Conservation (phyloP, 2,888 invertebrate genomes). For the Alentia gelatinosa region DNA sequence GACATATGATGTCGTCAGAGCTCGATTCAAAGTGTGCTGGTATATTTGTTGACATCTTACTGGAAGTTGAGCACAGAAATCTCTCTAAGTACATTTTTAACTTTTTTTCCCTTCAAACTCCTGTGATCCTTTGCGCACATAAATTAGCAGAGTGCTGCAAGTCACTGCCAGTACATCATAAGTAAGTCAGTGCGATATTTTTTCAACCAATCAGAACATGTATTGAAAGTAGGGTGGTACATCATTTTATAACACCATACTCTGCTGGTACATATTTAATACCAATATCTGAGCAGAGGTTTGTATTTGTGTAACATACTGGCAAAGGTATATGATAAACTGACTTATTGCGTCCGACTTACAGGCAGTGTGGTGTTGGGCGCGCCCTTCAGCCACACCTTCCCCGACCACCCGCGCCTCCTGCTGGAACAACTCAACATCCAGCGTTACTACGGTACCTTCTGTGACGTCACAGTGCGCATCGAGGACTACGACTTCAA, state of each 20-base stretch:
- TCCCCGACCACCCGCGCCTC: conserved; percentile 55
- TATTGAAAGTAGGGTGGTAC: not conserved
- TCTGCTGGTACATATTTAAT: not conserved
- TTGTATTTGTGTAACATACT: too few relatives aligned
- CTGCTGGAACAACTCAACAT: conserved; percentile 62
- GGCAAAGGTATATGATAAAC: too few relatives aligned
- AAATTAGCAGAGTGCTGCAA: too few relatives aligned
- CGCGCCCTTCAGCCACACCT: conserved; percentile 8
- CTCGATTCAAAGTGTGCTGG: not conserved
- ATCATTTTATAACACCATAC: too few relatives aligned
- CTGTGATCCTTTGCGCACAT: too few relatives aligned
- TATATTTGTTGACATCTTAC: too few relatives aligned
- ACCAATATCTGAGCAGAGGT: too few relatives aligned
- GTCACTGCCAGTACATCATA: too few relatives aligned
- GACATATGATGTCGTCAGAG: too few relatives aligned
- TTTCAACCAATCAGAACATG: not conserved
- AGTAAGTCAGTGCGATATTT: too few relatives aligned
- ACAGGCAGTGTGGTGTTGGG: not conserved
- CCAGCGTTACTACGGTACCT: conserved; percentile 61
- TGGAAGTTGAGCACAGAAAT: not conserved
- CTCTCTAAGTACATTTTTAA: too few relatives aligned
- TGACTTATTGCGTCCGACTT: not conserved
- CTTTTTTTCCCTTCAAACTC: too few relatives aligned
- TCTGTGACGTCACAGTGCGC: conserved; percentile 62
- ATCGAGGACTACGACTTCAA: conserved; percentile 61